Evolutionary conservation across 2,888 invertebrate species (phyloP), one percentile per base, ranked within the genome.

Genomic region (Polyploca ridens): DNA sequence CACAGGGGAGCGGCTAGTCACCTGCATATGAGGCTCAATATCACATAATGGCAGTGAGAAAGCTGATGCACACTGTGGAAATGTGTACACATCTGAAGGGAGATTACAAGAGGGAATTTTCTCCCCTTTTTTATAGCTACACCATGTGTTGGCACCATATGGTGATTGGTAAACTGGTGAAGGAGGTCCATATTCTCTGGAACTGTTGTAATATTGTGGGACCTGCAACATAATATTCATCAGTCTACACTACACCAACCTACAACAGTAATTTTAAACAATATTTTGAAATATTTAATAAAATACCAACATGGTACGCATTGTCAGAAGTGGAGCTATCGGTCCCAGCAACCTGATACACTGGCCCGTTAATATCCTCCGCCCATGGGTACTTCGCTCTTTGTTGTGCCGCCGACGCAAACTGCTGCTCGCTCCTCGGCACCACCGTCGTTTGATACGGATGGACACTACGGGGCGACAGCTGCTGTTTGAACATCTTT

Each of bases 361-460:
- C 84, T 27, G 90, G 88, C 5, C 88, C 73, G 69, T 88, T 90
- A 58, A 87, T 85, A 71, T 92, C 90, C 62, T 93, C 94, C 59
- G 87, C 85, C 94, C 94, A 94, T 60, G 94, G 94, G 74, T 85
- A 94, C 79, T 94, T 94, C 2, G 88, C 85, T 73, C 94, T 88
- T 84, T 94, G 92, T 85, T 93, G 90, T 14, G 90, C 81, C 33
- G 94, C 93, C n/a, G 90, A 85, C 38, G 84, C 82, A 66, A 91
- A 87, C 70, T 94, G 94, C 62, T 92, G 90, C 63, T 94, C 92
- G 74, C 89, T 93, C 16, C 94, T 83, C 13, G 94, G 90, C 38
- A 94, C 91, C 46, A 94, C 87, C 5, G 94, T 94, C 6, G 94
- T 94, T 78, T 94, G 94, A 71, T 94, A 94, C 5, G 94, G 94